Conservation (phyloP, 1,140 invertebrate genomes). For the Thaumatotibia leucotreta region DNA sequence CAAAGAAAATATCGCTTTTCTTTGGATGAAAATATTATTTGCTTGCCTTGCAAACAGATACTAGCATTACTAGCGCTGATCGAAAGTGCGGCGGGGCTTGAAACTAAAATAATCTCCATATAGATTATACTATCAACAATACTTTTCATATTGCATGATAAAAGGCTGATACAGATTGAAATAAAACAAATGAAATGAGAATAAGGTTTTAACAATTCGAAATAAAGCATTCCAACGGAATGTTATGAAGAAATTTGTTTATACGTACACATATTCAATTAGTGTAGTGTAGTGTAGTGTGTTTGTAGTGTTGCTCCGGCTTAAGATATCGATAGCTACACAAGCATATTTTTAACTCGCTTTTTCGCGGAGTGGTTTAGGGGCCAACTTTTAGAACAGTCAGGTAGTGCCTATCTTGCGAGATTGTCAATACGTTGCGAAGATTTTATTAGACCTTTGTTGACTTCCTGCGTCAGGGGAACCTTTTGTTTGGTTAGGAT, state of each 20-base stretch:
- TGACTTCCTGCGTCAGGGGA: background rate
- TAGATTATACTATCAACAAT: constrained; percentile 1
- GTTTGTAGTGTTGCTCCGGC: too few relatives aligned
- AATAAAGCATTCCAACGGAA: background rate
- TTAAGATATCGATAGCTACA: background rate
- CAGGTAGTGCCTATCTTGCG: background rate
- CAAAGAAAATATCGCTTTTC: background rate
- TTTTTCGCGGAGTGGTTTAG: background rate
- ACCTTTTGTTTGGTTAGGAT: background rate
- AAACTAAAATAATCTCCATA: constrained; percentile 8
- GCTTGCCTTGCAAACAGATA: background rate
- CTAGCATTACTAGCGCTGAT: background rate
- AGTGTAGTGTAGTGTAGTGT: too few relatives aligned
- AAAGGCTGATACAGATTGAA: background rate
- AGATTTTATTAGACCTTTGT: background rate
- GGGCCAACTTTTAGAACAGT: background rate
- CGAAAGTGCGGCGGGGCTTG: background rate
- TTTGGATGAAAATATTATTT: background rate
- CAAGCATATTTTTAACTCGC: background rate
- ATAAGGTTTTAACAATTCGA: background rate
- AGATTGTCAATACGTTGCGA: background rate
- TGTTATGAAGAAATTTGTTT: background rate
- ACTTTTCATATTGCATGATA: background rate
- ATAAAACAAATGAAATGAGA: background rate
- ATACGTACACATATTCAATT: too few relatives aligned